Evolutionary conservation across 2,888 invertebrate genomes (phyloP).

Genomic region (Zhuqinia jingwanae): DNA sequence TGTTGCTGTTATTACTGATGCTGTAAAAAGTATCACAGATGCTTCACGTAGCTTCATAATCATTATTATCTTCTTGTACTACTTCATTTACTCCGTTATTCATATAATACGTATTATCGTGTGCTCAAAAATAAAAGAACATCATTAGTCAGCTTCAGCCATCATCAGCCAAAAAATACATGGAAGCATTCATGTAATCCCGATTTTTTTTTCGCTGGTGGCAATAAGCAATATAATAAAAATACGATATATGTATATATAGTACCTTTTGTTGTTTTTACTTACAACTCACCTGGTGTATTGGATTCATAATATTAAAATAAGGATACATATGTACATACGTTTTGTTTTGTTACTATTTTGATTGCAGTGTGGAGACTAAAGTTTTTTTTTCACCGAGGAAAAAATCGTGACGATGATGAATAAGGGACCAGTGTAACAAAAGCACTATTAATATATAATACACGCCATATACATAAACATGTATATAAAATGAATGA

Average conservation of each 20-base stretch:
- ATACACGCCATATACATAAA: constrained; percentile 11
- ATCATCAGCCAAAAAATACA: background rate
- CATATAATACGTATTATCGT: constrained; percentile 10
- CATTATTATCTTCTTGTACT: constrained; percentile 22
- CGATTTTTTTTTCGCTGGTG: background rate
- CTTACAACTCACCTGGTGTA: background rate
- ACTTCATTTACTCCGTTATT: constrained; percentile 28
- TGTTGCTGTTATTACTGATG: background rate
- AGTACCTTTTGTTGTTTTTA: background rate
- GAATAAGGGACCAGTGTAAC: too few species aligned
- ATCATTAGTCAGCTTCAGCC: constrained; percentile 66
- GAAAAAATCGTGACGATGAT: constrained; percentile 59
- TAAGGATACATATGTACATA: background rate
- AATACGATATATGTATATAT: too few species aligned
- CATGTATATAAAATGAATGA: constrained; percentile 30
- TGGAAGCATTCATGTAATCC: background rate
- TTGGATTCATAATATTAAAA: background rate
- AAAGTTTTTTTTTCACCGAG: background rate
- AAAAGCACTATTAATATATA: constrained; percentile 40
- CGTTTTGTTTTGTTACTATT: background rate
- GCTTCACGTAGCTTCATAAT: constrained; percentile 23
- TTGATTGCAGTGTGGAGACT: constrained; percentile 16
- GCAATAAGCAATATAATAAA: too few species aligned
- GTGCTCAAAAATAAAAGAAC: constrained; percentile 58
- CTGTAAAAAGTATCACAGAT: constrained; percentile 59